phyloP scores from a whole-genome alignment of 1,140 invertebrate genomes.

The Drepana arcuata region DNA sequence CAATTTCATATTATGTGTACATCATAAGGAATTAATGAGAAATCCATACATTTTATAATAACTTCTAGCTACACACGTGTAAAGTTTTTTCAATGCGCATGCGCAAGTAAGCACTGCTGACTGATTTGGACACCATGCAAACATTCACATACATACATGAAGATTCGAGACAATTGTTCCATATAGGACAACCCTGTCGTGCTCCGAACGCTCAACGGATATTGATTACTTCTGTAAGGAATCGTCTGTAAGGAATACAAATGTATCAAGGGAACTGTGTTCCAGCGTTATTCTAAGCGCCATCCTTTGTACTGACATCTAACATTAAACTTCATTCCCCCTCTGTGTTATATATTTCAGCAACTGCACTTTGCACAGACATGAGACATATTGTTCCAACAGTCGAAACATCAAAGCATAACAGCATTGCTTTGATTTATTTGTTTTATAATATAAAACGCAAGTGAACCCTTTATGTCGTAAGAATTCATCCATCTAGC shows the following conservation, averaged over 20 bases:
- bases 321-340: conserved; percentile 56
- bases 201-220: conserved; percentile 42
- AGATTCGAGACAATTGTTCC: conserved; percentile 39
- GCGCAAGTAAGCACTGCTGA: too few relatives aligned
- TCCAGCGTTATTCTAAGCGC: conserved; percentile 28
- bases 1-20: too few relatives aligned
- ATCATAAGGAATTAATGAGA: too few relatives aligned
- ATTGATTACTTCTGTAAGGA: conserved; percentile 67
- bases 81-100: too few relatives aligned
- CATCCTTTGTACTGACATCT: conserved; percentile 47
- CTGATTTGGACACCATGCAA: too few relatives aligned
- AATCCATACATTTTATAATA: too few relatives aligned
- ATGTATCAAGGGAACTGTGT: conserved; percentile 54
- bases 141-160: too few relatives aligned
- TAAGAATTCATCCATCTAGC: conserved; percentile 30
- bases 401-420: conserved; percentile 4
- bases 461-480: conserved; percentile 15
- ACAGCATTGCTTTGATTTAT: too few relatives aligned
- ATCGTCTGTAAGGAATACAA: conserved; percentile 65
- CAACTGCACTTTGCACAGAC: conserved; percentile 3
- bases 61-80: too few relatives aligned
- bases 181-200: conserved; percentile 37
- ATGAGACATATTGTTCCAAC: too few relatives aligned
- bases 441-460: conserved; percentile 16
- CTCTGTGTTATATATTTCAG: conserved; percentile 18